phyloP scores from a whole-genome alignment of 2,888 invertebrate genomes.

The Ctena decussata region DNA sequence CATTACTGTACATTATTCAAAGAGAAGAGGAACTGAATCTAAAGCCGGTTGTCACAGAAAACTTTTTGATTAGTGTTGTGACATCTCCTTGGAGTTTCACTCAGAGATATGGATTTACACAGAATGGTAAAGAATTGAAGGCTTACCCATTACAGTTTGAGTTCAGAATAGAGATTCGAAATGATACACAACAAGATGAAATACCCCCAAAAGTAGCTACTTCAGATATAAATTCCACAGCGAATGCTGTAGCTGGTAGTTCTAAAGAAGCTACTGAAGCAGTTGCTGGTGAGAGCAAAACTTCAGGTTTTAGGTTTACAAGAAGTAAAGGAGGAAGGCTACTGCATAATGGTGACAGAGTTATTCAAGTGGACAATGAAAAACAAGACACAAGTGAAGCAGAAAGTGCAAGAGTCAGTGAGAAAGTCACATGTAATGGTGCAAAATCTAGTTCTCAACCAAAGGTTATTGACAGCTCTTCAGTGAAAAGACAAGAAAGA shows the following conservation, averaged over 20 bases:
- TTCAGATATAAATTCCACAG: neutral
- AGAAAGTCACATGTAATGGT: neutral
- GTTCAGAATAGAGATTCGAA: slow-evolving; percentile 1
- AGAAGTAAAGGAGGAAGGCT: neutral
- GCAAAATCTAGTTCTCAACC: neutral
- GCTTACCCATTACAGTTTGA: slow-evolving; percentile 36
- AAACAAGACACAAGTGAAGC: neutral
- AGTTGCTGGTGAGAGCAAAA: neutral
- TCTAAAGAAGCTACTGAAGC: neutral
- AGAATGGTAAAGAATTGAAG: slow-evolving; percentile 34
- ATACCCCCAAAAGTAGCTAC: neutral
- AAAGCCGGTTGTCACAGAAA: slow-evolving; percentile 27
- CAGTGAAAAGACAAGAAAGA: neutral
- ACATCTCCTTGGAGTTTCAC: slow-evolving; percentile 36
- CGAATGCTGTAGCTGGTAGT: neutral
- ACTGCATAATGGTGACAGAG: neutral
- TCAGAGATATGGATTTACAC: slow-evolving; percentile 27
- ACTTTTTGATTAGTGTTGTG: slow-evolving; percentile 25
- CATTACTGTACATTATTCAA: slow-evolving; percentile 30
- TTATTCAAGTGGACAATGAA: neutral
- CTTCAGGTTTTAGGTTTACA: neutral
- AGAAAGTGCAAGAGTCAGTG: neutral
- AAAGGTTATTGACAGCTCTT: neutral
- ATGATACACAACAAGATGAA: neutral
- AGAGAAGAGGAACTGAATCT: slow-evolving; percentile 22